phyloP scores from a whole-genome alignment of 1,140 invertebrate species.

The Pogonomyrmex barbatus region DNA sequence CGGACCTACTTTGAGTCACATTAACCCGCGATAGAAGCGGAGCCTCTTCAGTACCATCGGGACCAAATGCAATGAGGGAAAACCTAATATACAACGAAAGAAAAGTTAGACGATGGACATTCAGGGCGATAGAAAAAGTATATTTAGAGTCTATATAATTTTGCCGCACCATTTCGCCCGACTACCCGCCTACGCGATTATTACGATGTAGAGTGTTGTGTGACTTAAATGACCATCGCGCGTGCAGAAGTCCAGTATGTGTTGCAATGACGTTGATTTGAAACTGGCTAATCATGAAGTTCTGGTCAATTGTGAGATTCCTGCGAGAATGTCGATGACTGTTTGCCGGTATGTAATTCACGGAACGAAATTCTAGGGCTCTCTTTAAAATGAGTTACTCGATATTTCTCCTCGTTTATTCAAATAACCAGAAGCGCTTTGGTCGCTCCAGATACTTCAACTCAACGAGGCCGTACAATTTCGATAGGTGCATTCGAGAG shows the following conservation, averaged over 20 bases:
- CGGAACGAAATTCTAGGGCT: slow-evolving; percentile 23
- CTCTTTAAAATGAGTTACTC: slow-evolving; percentile 1
- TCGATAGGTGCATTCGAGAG: neutral
- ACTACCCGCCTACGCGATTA: slow-evolving; percentile 42
- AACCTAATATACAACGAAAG: slow-evolving; percentile 51
- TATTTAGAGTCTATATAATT: slow-evolving; percentile 73
- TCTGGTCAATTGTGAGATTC: slow-evolving; percentile 12
- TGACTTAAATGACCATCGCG: slow-evolving; percentile 42
- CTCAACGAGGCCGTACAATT: slow-evolving; percentile 42
- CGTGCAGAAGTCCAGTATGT: neutral
- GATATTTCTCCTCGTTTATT: slow-evolving; percentile 44
- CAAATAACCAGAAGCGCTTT: slow-evolving; percentile 23
- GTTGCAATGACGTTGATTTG: slow-evolving; percentile 18
- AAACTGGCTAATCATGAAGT: slow-evolving; percentile 23
- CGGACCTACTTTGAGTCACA: slow-evolving; percentile 81
- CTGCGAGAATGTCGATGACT: neutral
- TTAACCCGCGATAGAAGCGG: slow-evolving; percentile 72
- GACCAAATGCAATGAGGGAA: slow-evolving; percentile 71
- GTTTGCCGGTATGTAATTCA: neutral
- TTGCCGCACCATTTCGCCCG: slow-evolving; percentile 78
- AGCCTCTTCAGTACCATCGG: neutral
- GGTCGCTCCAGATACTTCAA: slow-evolving; percentile 30
- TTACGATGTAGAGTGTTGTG: slow-evolving; percentile 28
- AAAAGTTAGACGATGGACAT: neutral
- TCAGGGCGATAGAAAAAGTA: slow-evolving; percentile 48